Conservation (phyloP, 2,888 invertebrate species). For the Rutpela maculata region DNA sequence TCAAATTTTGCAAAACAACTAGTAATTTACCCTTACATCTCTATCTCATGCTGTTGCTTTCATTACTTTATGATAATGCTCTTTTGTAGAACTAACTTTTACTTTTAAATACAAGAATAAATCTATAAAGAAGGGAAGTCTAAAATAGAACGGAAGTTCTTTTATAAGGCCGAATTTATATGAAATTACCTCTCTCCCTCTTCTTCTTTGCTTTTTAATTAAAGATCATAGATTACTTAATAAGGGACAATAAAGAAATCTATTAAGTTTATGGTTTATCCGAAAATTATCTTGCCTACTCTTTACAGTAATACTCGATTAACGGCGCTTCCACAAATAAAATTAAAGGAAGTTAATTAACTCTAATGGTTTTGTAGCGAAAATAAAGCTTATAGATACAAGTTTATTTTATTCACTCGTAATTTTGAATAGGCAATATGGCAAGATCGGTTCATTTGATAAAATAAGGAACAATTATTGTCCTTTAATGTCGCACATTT, state of each 20-base stretch:
- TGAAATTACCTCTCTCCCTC: not conserved
- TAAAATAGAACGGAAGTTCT: not conserved
- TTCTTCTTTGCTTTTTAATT: not conserved
- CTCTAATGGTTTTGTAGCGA: not conserved
- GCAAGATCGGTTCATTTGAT: not conserved
- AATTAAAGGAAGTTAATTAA: not conserved
- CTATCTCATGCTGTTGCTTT: too few species aligned
- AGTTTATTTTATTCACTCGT: not conserved
- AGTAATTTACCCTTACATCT: too few species aligned
- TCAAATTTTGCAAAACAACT: too few species aligned
- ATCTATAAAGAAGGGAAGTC: not conserved
- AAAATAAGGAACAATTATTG: not conserved
- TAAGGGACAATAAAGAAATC: not conserved
- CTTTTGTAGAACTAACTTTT: too few species aligned
- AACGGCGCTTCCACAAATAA: too few species aligned
- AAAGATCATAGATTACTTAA: constrained; percentile 2
- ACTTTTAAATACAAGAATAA: too few species aligned
- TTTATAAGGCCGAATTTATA: not conserved
- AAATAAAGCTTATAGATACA: not conserved
- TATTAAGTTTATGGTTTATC: not conserved
- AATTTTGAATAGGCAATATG: not conserved
- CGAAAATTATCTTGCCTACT: not conserved
- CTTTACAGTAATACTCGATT: not conserved
- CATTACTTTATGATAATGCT: too few species aligned
- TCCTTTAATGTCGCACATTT: not conserved